Conservation (phyloP, 1,140 invertebrate genomes). For the Goniozus legneri region DNA sequence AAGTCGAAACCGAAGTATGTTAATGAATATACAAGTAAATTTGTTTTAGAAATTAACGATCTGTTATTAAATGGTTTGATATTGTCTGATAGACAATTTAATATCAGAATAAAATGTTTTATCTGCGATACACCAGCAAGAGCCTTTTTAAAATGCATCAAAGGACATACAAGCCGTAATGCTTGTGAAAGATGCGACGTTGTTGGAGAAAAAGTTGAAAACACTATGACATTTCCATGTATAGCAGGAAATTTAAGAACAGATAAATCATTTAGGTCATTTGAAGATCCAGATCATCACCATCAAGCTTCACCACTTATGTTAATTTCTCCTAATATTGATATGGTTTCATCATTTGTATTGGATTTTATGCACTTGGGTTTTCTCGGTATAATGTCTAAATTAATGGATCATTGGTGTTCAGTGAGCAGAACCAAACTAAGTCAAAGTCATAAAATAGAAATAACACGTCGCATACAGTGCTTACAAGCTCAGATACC, state of each 20-base stretch:
- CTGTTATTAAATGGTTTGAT: not conserved
- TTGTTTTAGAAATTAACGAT: not conserved
- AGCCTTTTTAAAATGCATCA: not conserved
- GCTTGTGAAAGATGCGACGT: not conserved
- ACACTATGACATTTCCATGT: not conserved
- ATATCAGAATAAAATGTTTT: too few relatives aligned
- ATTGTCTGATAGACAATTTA: not conserved
- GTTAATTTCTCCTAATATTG: not conserved
- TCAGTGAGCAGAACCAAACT: too few relatives aligned
- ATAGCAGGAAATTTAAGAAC: not conserved
- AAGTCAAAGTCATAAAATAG: too few relatives aligned
- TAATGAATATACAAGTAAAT: not conserved
- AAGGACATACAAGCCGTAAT: not conserved
- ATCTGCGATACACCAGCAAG: too few relatives aligned
- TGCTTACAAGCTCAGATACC: too few relatives aligned
- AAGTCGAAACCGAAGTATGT: not conserved
- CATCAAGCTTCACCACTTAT: not conserved
- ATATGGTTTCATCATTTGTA: too few relatives aligned
- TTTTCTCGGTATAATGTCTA: not conserved
- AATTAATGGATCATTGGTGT: too few relatives aligned
- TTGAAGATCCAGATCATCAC: not conserved
- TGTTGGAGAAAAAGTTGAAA: not conserved
- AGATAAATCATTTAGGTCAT: not conserved
- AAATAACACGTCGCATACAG: too few relatives aligned
- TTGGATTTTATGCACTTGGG: not conserved